Evolutionary conservation across 2,888 invertebrate species (phyloP).

Genomic region (Belgica antarctica): DNA sequence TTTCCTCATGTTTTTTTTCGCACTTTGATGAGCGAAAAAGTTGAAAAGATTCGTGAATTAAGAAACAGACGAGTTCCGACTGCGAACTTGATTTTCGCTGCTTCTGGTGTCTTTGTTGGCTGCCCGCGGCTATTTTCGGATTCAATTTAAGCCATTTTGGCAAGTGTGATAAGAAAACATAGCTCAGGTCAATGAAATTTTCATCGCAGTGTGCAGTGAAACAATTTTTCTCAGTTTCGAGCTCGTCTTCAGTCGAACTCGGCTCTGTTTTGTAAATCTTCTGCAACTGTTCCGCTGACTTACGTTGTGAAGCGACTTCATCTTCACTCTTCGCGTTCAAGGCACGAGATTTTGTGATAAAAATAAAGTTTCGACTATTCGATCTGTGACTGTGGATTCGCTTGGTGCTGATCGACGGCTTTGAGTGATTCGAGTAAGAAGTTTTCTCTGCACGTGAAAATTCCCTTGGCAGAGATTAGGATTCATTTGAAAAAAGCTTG

Average conservation of each 20-base stretch:
- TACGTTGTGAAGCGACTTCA: background rate
- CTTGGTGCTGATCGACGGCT: background rate
- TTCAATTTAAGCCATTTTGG: background rate
- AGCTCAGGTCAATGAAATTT: background rate
- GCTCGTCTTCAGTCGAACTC: background rate
- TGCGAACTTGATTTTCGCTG: background rate
- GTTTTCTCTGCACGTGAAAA: too few relatives aligned
- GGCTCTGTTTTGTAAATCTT: background rate
- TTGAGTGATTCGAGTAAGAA: background rate
- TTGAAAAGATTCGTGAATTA: background rate
- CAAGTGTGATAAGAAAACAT: too few relatives aligned
- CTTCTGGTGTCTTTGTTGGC: background rate
- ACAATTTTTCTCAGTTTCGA: background rate
- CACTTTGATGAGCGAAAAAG: background rate
- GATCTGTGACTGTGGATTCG: too few relatives aligned
- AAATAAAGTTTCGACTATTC: too few relatives aligned
- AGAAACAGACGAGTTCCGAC: background rate
- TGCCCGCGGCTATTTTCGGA: background rate
- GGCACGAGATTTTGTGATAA: slow-evolving; percentile 7
- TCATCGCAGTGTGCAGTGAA: background rate
- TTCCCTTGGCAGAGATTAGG: too few relatives aligned
- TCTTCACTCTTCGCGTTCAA: background rate
- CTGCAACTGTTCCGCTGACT: background rate
- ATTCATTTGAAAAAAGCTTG: too few relatives aligned
- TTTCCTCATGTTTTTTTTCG: background rate